A percentile compares a stretch with the other conserved stretches of the same genome.
Conservation (phyloP, 64 coral and sea anemone genomes). For the Montipora foliosa region DNA sequence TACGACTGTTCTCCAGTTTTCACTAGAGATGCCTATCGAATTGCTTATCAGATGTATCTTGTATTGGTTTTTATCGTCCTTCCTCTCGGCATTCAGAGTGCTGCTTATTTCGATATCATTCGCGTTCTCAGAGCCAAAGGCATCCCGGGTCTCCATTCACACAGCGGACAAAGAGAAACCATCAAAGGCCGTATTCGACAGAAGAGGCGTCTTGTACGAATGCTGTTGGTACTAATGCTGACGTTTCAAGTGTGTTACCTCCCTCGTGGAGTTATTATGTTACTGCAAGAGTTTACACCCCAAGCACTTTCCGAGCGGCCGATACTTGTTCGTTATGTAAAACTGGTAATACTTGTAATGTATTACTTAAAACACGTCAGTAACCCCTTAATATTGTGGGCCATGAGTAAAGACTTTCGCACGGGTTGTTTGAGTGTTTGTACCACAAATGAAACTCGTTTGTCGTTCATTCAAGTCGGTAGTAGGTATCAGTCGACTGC, state of each 20-base stretch:
- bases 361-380: slow-evolving; percentile 88
- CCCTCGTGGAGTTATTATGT: slow-evolving; percentile 74
- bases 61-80: slow-evolving; percentile 48
- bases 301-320: neutral
- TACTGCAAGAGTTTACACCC: slow-evolving; percentile 47
- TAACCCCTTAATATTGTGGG: slow-evolving; percentile 80
- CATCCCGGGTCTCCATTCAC: neutral
- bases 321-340: slow-evolving; percentile 37
- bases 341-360: slow-evolving; percentile 61
- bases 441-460: neutral
- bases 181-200: slow-evolving; percentile 21
- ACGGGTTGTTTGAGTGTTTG: slow-evolving; percentile 46
- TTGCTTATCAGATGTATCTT: slow-evolving; percentile 66
- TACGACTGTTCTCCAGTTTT: slow-evolving; percentile 28
- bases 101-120: slow-evolving; percentile 77
- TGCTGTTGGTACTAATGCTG: slow-evolving; percentile 72
- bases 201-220: slow-evolving; percentile 72
- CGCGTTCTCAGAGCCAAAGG: slow-evolving; percentile 52
- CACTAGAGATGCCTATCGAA: slow-evolving; percentile 28
- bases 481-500: neutral
- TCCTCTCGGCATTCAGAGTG: slow-evolving; percentile 69
- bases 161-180: neutral
- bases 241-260: slow-evolving; percentile 84
- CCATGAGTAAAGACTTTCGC: slow-evolving; percentile 85
- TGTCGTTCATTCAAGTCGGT: neutral